Evolutionary conservation across 2,113 vertebrate genomes (phyloP).

Genomic region (Platysteira castanea): DNA sequence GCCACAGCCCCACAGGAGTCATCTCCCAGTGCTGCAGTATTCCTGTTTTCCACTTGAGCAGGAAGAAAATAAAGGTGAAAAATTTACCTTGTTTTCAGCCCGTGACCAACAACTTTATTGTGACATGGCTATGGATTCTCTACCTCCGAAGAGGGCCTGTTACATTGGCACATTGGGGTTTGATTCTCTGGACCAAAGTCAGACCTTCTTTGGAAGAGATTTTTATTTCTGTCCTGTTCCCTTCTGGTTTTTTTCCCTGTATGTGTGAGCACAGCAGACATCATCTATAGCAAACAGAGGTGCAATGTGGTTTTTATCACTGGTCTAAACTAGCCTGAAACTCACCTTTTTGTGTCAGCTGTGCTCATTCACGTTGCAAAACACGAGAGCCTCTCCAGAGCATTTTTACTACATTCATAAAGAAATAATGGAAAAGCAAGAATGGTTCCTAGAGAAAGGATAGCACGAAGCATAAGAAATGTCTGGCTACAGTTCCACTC

Average conservation of each 20-base stretch:
- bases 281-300: not conserved
- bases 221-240: not conserved
- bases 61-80: slow-evolving; percentile 50
- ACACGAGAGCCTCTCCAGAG: not conserved
- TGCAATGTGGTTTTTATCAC: not conserved
- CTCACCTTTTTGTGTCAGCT: not conserved
- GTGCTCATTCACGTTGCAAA: not conserved
- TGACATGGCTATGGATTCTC: not conserved
- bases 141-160: not conserved
- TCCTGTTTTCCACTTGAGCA: slow-evolving; percentile 59
- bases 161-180: not conserved
- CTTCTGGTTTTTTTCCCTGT: not conserved
- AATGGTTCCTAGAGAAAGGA: not conserved
- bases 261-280: not conserved
- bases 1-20: slow-evolving; percentile 36
- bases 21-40: slow-evolving; percentile 28
- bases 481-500: not conserved
- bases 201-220: not conserved
- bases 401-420: not conserved
- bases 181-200: not conserved
- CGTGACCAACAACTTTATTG: not conserved
- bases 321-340: not conserved
- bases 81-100: not conserved
- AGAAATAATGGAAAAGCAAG: not conserved
- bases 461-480: rapidly evolving